Evolutionary conservation across 2,888 invertebrate genomes (phyloP), one percentile per base, ranked within the genome.

Genomic region (Eustalomyia histrio): DNA sequence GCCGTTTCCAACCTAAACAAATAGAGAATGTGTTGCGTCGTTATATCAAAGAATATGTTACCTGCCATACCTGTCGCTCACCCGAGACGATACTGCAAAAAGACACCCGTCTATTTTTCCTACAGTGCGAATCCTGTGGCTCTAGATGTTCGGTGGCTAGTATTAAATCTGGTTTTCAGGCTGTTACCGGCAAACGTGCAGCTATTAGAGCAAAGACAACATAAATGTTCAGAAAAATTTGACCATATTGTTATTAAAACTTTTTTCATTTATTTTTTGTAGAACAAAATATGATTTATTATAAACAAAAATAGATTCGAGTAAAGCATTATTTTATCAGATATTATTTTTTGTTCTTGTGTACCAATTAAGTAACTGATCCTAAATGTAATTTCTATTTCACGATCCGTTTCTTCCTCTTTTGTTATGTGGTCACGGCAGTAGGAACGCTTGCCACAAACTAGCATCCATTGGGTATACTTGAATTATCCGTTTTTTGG

Each of bases 161-260:
- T 92, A 99, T 99, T 91, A 99, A 99, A 92, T 98, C 98, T 91
- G 99, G 99, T 93, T 99, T 99, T 95, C 97, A 98, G 94, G 99
- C 99, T 87, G 98, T 99, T 85, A 99, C 99, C 85, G 97, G 98
- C 84, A 98, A 98, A 91, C 95, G 99, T 93, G 98, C 99, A 86
- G 98, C 98, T 83, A 98, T 98, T 90, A 94, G 99, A 92, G 99
- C 99, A 90, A 97, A 97, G 93, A 97, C 90, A 57, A 89, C 90
- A 80, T 90, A 90, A 89, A 85, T 47, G 53, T 43, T 60, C 61
- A 67, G 29, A 58, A 76, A 52, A 80, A 75, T 33, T 16, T 65
- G 39, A 75, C 67, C 65, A 65, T 65, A 58, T 68, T 57, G 60
- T 53, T 18, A 60, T 64, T 33, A 47, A 10, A 39, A 61, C 29